A percentile compares a stretch with the other conserved stretches of the same genome.
phyloP scores from a whole-genome alignment of 2,888 invertebrate genomes.

The Timema podura region DNA sequence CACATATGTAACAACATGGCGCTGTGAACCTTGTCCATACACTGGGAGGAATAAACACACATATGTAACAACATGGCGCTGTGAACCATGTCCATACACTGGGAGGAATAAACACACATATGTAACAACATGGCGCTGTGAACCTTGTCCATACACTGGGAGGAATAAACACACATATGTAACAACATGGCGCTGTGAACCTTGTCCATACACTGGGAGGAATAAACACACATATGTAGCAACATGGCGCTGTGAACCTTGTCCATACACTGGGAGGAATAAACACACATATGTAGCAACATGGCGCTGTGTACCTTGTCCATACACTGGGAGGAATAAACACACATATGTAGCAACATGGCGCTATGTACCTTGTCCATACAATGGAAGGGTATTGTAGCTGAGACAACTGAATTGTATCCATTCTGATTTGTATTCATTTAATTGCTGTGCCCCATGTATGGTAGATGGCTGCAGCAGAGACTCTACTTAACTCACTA shows the following conservation, averaged over 20 bases:
- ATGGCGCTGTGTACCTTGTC: slow-evolving; percentile 70
- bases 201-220: slow-evolving; percentile 75
- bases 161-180: too few relatives aligned
- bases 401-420: too few relatives aligned
- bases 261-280: slow-evolving; percentile 67
- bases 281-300: background rate
- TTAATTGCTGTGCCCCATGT: too few relatives aligned
- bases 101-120: slow-evolving; percentile 24
- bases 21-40: slow-evolving; percentile 85
- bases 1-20: too few relatives aligned
- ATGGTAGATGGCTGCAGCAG: too few relatives aligned
- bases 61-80: background rate
- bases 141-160: too few relatives aligned
- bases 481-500: too few relatives aligned
- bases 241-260: slow-evolving; percentile 50
- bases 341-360: background rate
- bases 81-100: slow-evolving; percentile 88
- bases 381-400: too few relatives aligned
- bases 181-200: slow-evolving; percentile 68
- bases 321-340: slow-evolving; percentile 59
- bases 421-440: too few relatives aligned
- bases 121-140: background rate
- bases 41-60: slow-evolving; percentile 45
- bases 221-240: background rate
- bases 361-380: too few relatives aligned